Conservation (phyloP, 2,113 vertebrate genomes). For the Meriones unguiculatus region DNA sequence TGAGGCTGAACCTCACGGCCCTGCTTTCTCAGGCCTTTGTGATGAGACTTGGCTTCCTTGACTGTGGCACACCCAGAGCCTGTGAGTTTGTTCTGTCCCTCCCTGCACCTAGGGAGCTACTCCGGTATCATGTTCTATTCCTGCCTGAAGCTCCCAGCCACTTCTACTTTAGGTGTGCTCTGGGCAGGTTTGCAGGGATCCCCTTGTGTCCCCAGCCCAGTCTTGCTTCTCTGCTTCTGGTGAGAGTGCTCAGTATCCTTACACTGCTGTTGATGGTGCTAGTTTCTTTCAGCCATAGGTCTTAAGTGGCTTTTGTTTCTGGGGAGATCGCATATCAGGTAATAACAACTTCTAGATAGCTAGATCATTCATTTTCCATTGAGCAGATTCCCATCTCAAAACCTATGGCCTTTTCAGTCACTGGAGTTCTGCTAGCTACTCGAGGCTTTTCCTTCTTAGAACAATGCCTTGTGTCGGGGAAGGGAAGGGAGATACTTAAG, state of each 20-base stretch:
- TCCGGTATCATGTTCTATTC: no score
- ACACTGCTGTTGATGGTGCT: neutral
- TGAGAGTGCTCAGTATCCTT: no score
- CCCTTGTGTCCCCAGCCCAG: neutral
- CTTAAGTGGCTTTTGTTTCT: no score
- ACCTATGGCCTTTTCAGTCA: accelerated
- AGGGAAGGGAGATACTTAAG: neutral
- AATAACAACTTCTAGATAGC: neutral
- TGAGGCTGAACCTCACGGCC: no score
- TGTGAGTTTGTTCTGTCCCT: neutral
- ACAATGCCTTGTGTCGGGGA: accelerated
- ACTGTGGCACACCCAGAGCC: neutral
- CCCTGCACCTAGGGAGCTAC: neutral
- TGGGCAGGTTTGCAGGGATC: neutral
- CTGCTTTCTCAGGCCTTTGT: neutral
- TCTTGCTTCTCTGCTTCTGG: neutral
- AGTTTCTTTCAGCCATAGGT: neutral
- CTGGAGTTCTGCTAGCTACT: no score
- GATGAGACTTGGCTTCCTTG: neutral
- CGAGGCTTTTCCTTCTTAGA: neutral
- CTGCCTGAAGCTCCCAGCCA: neutral
- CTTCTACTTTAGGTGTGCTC: accelerated
- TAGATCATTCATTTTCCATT: neutral
- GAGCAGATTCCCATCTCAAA: neutral
- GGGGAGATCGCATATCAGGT: no score